A percentile compares a stretch with the other conserved stretches of the same genome.
These are phyloP conservation scores for Eudasyphora cyanicolor DNA, from an alignment of 2,888 invertebrate species.

Conservation along the genomic window DNA sequence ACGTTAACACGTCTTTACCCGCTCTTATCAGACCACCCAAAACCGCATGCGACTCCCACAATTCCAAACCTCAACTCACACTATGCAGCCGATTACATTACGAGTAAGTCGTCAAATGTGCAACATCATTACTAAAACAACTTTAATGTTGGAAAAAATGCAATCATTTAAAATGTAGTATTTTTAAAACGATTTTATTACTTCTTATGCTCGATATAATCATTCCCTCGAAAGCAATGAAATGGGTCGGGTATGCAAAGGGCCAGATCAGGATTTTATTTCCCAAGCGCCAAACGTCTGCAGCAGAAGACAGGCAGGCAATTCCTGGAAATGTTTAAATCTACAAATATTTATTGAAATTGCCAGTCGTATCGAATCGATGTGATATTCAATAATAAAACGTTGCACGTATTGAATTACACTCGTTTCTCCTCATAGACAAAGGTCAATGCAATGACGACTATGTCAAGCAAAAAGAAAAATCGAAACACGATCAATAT, in stretches of 20 bases:
- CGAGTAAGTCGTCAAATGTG: conserved; percentile 2
- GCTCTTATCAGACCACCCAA: background rate
- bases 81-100: conserved; percentile 13
- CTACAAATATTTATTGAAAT: background rate
- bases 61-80: background rate
- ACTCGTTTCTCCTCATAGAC: conserved; percentile 32
- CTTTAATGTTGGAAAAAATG: conserved; percentile 1
- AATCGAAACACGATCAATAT: background rate
- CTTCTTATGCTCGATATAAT: conserved; percentile 42
- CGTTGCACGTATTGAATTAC: conserved; percentile 1
- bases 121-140: background rate
- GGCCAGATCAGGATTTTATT: background rate
- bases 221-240: background rate
- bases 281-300: background rate
- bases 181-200: conserved; percentile 38
- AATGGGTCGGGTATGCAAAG: too few relatives aligned
- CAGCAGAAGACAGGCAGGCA: background rate
- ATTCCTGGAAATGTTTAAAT: conserved; percentile 12
- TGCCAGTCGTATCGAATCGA: background rate
- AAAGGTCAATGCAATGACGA: conserved; percentile 53
- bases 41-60: background rate
- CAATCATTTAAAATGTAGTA: background rate
- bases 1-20: too few relatives aligned
- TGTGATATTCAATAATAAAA: background rate
- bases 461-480: background rate